Evolutionary conservation across 2,888 invertebrate genomes (phyloP), one percentile per base, ranked within the genome.

Genomic region (Aspidapion aeneum): DNA sequence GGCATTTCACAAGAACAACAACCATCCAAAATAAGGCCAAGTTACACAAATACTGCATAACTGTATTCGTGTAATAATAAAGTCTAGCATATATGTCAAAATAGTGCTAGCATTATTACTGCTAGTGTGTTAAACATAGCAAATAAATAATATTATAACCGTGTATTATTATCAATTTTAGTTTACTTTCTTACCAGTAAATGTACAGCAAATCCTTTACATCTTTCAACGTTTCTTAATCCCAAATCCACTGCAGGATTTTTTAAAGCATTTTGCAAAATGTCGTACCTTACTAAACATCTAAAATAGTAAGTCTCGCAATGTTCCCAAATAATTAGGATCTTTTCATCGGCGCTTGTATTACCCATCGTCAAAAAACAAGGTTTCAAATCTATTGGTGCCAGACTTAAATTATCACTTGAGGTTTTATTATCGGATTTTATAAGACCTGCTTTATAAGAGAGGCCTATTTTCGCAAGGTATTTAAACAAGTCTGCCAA

Each of bases 401-500:
- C 84, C 66, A 89, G 81, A 0, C 84, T 82, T 66, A 88, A 88
- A 72, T 90, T 86, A 51, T 85, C 82, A 17, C 87, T 77, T 1
- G 86, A 84, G 1, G 80, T 77, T 52, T 79, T 76, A 0, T 85
- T 75, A 2, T 85, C 82, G 0, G 83, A 69, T 72, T 88, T 85
- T 35, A 89, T 81, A 5, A 91, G 81, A 1, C 97, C 97, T 0
- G 88, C 87, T 65, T 91, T 87, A 74, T 91, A 94, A 54, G 91
- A 94, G 1, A 96, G 77, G 0, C 96, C 94, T 68, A 91, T 83
- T 63, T 85, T 86, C 0, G 85, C 78, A 0, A 98, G 80, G 20
- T 85, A 84, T 76, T 92, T 93, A 78, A 96, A 97, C 55, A 97
- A 82, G 78, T 96, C 94, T 0, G 93, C 86, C 1, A 98, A 79